Base-by-base conservation (phyloP, 2,113 vertebrate species). In the Oreotrochilus melanogaster region DNA sequence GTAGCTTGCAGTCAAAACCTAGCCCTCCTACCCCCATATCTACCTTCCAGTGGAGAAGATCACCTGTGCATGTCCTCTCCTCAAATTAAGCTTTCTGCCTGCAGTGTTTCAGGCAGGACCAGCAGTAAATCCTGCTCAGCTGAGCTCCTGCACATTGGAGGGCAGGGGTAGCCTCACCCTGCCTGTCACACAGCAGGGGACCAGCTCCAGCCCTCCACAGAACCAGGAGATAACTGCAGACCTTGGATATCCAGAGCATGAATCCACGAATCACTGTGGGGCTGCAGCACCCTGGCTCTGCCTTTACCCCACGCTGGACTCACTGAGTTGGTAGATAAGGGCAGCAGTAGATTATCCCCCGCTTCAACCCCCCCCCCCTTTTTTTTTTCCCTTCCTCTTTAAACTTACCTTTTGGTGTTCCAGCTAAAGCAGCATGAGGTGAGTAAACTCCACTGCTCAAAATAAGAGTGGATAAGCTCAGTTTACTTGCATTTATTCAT, bases 401-500 rank as follows among this genome's bases (percentile, higher is more conserved):
- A 95, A 96, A 94, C 79, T 92, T 88, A 88, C 88, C 92, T 95
- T 93, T 89, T 83, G 88, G 91, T 95, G 91, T 88, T 97, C 86
- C 95, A 94, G 93, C 95, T 78, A 60, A 91, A 97, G 83, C 96
- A 96, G 96, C 95, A 88, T 97, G 96, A 93, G 94, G 95, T 88
- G 79, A 91, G 95, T 96, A 97, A 97, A 97, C 94, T 96, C 94
- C 69, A 25, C 88, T 67, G 96, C 94, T 97, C 94, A 95, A 93
- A 97, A 95, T 94, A 96, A 92, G 92, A 94, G 91, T 91, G 94
- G 95, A 94, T 97, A 96, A 95, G 96, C 96, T 96, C 94, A 73
- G 96, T 97, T 97, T 96, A 92, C 96, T 96, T 97, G 95, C 94
- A 97, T 97, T 97, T 97, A 97, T 97, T 97, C 96, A 97, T 97